Evolutionary conservation across 2,113 vertebrate species (phyloP).

Genomic region (Pteronura brasiliensis): DNA sequence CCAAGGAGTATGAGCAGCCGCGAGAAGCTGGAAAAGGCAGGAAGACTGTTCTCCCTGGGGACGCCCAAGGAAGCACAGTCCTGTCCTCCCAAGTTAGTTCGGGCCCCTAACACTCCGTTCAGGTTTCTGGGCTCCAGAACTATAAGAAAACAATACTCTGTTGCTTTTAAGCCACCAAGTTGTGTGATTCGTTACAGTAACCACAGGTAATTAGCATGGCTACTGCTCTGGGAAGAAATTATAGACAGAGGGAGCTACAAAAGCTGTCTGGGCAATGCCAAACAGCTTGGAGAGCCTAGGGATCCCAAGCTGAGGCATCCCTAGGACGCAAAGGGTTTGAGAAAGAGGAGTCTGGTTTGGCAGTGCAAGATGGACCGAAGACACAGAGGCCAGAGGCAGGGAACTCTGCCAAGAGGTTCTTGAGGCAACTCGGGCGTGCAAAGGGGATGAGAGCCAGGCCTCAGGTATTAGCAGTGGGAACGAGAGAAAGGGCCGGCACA

Average conservation of each 20-base stretch:
- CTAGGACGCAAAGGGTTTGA: neutral
- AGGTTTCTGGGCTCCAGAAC: neutral
- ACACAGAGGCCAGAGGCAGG: slow-evolving; percentile 39
- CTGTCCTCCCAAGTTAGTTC: no score
- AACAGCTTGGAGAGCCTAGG: neutral
- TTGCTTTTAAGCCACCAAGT: neutral
- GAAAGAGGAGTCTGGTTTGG: neutral
- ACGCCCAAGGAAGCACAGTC: neutral
- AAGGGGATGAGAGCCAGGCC: slow-evolving; percentile 63
- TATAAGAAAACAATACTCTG: neutral
- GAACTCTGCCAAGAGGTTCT: slow-evolving; percentile 54
- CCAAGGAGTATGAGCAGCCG: neutral
- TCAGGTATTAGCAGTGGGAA: slow-evolving; percentile 37
- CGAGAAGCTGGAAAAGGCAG: neutral
- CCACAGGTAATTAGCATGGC: neutral
- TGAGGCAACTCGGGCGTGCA: neutral
- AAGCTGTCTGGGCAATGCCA: neutral
- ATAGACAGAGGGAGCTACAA: neutral
- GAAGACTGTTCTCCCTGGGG: neutral
- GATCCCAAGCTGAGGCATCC: slow-evolving; percentile 19
- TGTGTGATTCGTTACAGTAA: neutral
- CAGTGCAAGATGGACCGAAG: neutral
- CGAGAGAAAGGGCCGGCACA: slow-evolving; percentile 34
- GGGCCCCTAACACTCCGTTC: neutral
- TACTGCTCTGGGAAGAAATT: neutral